Evolutionary conservation across 2,113 vertebrate genomes (phyloP).

Genomic region (Perognathus longimembris): DNA sequence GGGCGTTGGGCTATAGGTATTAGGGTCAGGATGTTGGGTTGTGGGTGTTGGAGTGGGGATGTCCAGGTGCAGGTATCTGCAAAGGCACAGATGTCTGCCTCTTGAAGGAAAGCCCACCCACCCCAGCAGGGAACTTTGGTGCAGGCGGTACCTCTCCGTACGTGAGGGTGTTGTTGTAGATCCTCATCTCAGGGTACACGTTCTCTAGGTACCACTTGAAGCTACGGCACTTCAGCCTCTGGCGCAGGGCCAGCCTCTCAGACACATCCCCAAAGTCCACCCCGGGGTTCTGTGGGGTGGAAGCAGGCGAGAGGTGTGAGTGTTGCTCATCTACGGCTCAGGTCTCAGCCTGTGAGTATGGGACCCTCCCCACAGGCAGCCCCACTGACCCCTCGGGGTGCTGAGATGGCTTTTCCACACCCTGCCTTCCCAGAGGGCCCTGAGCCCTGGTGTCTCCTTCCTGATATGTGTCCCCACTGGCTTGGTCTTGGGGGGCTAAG

Average conservation of each 20-base stretch:
- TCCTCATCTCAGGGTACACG: conserved; percentile 98
- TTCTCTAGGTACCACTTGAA: conserved; percentile 99
- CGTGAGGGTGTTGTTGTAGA: conserved; percentile 98
- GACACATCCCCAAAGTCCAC: conserved; percentile 99
- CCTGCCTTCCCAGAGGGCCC: not conserved
- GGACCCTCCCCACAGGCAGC: not conserved
- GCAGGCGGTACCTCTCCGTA: conserved; percentile 94
- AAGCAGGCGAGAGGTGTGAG: not conserved
- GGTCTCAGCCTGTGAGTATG: not conserved
- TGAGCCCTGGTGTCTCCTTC: not conserved
- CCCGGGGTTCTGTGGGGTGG: conserved; percentile 92
- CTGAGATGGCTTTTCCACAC: not conserved
- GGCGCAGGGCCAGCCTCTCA: conserved; percentile 93
- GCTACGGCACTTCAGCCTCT: conserved; percentile 94
- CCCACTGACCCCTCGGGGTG: no score
- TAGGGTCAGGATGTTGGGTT: no score
- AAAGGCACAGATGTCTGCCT: not conserved
- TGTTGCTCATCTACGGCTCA: no score
- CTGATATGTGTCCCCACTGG: no score
- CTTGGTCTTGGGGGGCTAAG: no score
- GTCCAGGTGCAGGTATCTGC: not conserved
- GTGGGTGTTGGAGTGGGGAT: not conserved
- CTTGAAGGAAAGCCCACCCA: not conserved
- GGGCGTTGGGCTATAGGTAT: no score
- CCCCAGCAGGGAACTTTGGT: not conserved